Conservation (phyloP, 1,140 invertebrate species). For the Bombus ignitus region DNA sequence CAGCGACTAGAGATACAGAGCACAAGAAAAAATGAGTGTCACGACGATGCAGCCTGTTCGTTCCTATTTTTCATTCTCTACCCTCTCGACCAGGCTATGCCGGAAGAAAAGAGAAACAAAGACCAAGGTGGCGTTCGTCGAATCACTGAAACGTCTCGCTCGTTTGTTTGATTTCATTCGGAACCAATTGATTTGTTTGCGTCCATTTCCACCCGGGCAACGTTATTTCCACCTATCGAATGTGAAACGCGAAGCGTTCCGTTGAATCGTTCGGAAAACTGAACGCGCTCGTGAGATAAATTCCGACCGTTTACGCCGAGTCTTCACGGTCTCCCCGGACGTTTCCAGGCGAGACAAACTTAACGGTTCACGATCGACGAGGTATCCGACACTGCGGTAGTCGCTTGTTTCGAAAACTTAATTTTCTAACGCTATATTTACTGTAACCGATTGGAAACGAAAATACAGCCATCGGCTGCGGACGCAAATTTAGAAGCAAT, state of each 20-base stretch:
- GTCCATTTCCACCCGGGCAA: background rate
- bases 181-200: conserved; percentile 32
- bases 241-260: background rate
- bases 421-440: background rate
- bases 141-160: background rate
- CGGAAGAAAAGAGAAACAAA: conserved; percentile 16
- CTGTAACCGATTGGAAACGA: too few species aligned
- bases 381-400: too few species aligned
- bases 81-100: background rate
- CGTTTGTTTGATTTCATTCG: conserved; percentile 23
- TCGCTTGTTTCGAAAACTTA: background rate
- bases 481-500: background rate
- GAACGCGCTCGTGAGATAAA: conserved; percentile 1
- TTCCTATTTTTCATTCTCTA: conserved; percentile 61
- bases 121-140: background rate
- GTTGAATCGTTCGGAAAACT: conserved; percentile 4
- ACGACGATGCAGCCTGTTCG: conserved; percentile 13
- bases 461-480: background rate
- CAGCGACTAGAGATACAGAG: conserved; percentile 37
- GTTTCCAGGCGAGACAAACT: background rate
- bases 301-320: background rate
- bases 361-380: background rate
- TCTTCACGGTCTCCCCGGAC: background rate
- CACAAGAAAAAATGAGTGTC: conserved; percentile 40
- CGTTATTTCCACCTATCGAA: conserved; percentile 3